phyloP scores from a whole-genome alignment of 2,888 invertebrate genomes.

The Agrotis clavis region DNA sequence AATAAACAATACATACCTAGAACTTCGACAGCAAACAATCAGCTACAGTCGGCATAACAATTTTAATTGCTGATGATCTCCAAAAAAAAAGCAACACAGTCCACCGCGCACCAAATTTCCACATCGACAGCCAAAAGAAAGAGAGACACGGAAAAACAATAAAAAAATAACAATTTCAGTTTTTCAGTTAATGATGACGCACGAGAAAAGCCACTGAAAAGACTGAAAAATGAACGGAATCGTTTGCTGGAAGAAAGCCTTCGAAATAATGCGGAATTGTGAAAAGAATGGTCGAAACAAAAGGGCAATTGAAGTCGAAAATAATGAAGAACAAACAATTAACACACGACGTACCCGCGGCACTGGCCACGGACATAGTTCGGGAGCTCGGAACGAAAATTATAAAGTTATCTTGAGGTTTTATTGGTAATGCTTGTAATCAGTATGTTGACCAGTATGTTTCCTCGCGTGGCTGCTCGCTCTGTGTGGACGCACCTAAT shows the following conservation, averaged over 20 bases:
- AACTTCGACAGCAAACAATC: slow-evolving; percentile 23
- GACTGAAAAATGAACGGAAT: slow-evolving; percentile 87
- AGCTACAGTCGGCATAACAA: slow-evolving; percentile 51
- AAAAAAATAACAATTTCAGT: slow-evolving; percentile 63
- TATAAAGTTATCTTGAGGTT: not conserved
- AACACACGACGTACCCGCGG: slow-evolving; percentile 82
- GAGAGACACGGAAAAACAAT: slow-evolving; percentile 70
- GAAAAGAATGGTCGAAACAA: slow-evolving; percentile 87
- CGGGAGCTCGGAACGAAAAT: slow-evolving; percentile 51
- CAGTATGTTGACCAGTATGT: no score
- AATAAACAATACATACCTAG: not conserved
- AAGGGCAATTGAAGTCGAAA: slow-evolving; percentile 90
- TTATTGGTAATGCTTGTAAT: no score
- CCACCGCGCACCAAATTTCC: slow-evolving; percentile 62
- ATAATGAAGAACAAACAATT: slow-evolving; percentile 91
- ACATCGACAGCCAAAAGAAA: slow-evolving; percentile 71
- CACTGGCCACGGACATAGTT: slow-evolving; percentile 56
- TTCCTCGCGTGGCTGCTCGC: no score
- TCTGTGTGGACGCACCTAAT: no score
- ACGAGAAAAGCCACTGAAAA: slow-evolving; percentile 84
- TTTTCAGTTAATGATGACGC: slow-evolving; percentile 87
- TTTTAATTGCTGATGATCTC: slow-evolving; percentile 62
- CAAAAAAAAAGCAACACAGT: slow-evolving; percentile 37
- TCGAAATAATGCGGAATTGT: slow-evolving; percentile 84
- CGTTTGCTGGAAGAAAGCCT: slow-evolving; percentile 86